Conservation (phyloP, 2,888 invertebrate genomes). For the Lepidochrysops patricia region DNA sequence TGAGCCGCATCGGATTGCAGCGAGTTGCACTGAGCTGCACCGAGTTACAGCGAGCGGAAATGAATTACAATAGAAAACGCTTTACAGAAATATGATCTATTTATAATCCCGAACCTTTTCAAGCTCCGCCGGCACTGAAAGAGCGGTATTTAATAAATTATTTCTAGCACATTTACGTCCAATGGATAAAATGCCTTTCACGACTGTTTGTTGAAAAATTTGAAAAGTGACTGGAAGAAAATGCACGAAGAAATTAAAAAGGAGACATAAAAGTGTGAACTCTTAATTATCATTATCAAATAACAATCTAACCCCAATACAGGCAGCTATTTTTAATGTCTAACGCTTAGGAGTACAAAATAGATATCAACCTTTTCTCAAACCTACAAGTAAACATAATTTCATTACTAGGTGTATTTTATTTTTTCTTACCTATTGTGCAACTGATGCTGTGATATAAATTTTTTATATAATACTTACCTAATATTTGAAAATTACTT, state of each 20-base stretch:
- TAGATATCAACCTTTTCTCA: too few relatives aligned
- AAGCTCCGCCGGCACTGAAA: not conserved
- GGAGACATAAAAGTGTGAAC: not conserved
- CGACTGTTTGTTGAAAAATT: not conserved
- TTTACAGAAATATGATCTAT: constrained; percentile 1
- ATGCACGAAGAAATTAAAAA: not conserved
- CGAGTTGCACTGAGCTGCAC: not conserved
- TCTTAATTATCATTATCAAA: too few relatives aligned
- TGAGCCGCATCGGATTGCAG: not conserved
- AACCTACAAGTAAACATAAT: too few relatives aligned
- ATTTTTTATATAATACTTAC: too few relatives aligned
- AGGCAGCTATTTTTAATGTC: too few relatives aligned
- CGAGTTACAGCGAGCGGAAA: not conserved
- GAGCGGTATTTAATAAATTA: constrained; percentile 3
- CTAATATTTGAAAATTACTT: too few relatives aligned
- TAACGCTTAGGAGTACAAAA: too few relatives aligned
- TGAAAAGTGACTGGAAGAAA: too few relatives aligned
- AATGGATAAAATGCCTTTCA: not conserved
- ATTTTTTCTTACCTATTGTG: too few relatives aligned
- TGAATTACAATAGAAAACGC: not conserved
- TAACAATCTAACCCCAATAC: too few relatives aligned
- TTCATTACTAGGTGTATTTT: too few relatives aligned
- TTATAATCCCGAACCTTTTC: constrained; percentile 3
- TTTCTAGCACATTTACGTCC: constrained; percentile 1
- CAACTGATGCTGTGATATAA: too few relatives aligned